Evolutionary conservation across 1,140 invertebrate species (phyloP), one percentile per base, ranked within the genome.

Genomic region (Trachelipus rathkii): DNA sequence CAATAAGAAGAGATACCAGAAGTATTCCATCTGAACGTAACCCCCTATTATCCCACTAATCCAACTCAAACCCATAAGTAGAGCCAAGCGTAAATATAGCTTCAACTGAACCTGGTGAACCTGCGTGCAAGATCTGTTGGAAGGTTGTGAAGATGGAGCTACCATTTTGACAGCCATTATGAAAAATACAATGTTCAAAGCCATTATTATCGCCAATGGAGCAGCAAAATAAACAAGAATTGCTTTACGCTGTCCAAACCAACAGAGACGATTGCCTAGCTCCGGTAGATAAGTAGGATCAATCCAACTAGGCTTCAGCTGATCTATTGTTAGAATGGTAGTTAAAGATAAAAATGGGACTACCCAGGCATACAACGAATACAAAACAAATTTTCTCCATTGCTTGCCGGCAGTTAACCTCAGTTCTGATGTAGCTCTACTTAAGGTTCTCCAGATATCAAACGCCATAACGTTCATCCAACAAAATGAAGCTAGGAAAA

Each of bases 381-480:
- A 90, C 7, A 84, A 79, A 9, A 87, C 82, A 71, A 89, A 87
- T 53, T 85, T 85, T 4, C 82, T 72, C 82, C 83, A 84, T 75
- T 87, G 85, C 33, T 82, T 82, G 45, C 84, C 86, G 43, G 83
- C 76, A 44, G 82, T 85, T 8, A 88, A 84, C 50, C 87, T 74
- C 5, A 89, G 82, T 79, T 88, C 85, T 19, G 83, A 83, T 0
- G 88, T 88, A 7, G 88, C 87, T 77, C 87, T 76, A 69, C 84
- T 81, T 10, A 89, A 83, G 21, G 89, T 88, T 33, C 85, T 86
- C 80, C 80, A 96, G 84, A 96, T 94, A 86, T 96, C 95, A 87
- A 95, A 94, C 85, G 95, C 95, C 92, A 97, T 96, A 53, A 93
- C 93, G 86, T 94, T 95, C 75, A 97, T 91, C 96, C 96, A 98